Percentiles rank a stretch among this genome's conserved stretches.
Conservation (phyloP, 2,888 invertebrate genomes). For the Drosophila affinis region DNA sequence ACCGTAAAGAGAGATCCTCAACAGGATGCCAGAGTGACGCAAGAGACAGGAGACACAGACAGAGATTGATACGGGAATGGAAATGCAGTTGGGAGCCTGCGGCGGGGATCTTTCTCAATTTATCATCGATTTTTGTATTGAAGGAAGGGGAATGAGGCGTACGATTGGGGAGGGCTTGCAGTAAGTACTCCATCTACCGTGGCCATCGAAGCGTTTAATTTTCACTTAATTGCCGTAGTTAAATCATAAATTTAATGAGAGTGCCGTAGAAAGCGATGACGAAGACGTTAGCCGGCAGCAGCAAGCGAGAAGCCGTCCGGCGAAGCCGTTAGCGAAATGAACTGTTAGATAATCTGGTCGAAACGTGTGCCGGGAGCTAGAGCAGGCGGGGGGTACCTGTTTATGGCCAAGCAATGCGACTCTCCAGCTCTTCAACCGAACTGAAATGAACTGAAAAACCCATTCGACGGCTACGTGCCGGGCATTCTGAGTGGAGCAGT, state of each 20-base stretch:
- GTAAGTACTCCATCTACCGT: slow-evolving; percentile 26
- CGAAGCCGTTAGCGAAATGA: slow-evolving; percentile 69
- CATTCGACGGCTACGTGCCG: slow-evolving; percentile 50
- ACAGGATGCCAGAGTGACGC: slow-evolving; percentile 31
- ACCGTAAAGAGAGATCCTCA: not conserved
- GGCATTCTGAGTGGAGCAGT: slow-evolving; percentile 51
- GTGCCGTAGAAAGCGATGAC: slow-evolving; percentile 61
- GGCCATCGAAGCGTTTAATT: slow-evolving; percentile 71
- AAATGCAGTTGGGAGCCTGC: slow-evolving; percentile 9
- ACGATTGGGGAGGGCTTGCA: not conserved
- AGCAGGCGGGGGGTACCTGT: slow-evolving; percentile 16
- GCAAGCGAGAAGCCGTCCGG: slow-evolving; percentile 32
- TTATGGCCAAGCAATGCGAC: slow-evolving; percentile 59
- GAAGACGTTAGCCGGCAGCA: slow-evolving; percentile 5
- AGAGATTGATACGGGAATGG: slow-evolving; percentile 6
- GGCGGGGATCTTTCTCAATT: slow-evolving; percentile 16
- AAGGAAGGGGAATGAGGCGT: not conserved
- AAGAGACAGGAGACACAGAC: not conserved
- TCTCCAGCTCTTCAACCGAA: not conserved
- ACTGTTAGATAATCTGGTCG: slow-evolving; percentile 71
- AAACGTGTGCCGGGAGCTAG: slow-evolving; percentile 24
- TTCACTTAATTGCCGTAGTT: slow-evolving; percentile 72
- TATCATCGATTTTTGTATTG: slow-evolving; percentile 7
- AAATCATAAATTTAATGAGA: slow-evolving; percentile 72
- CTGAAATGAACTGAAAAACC: slow-evolving; percentile 7